These are phyloP conservation scores for Clupea harengus DNA, from an alignment of 2,113 vertebrate species.

Conservation along the genomic window DNA sequence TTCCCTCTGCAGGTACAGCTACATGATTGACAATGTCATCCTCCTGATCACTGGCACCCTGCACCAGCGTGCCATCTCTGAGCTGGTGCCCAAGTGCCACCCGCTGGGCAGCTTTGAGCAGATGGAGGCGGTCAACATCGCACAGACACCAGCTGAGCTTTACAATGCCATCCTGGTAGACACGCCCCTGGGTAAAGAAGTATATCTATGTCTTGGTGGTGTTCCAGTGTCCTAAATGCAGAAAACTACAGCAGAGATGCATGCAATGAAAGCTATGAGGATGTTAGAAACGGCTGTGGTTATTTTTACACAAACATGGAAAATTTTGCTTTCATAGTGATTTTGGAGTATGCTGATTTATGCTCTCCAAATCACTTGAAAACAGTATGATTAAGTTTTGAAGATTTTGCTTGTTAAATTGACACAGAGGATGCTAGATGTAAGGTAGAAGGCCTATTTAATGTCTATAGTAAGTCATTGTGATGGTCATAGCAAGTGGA, in stretches of 20 bases:
- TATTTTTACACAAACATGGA: too few relatives aligned
- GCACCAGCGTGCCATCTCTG: constrained; percentile 93
- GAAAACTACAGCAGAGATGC: not conserved
- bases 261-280: too few relatives aligned
- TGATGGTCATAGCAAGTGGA: not conserved
- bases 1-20: constrained; percentile 84
- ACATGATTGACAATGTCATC: constrained; percentile 99
- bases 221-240: not conserved
- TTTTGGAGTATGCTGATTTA: not conserved
- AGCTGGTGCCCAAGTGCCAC: constrained; percentile 96
- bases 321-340: not conserved
- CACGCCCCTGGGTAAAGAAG: constrained; percentile 86
- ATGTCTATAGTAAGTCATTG: not conserved
- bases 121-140: constrained; percentile 99
- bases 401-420: not conserved
- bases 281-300: too few relatives aligned
- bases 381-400: not conserved
- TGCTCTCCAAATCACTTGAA: not conserved
- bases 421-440: not conserved
- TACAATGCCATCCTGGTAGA: constrained; percentile 98
- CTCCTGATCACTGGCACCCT: constrained; percentile 95
- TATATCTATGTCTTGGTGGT: not conserved
- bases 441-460: not conserved
- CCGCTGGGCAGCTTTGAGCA: constrained; percentile 97
- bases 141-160: constrained; percentile 95